A percentile compares a stretch with the other conserved stretches of the same genome.
These are phyloP conservation scores for Drosophila quinaria DNA, from an alignment of 2,888 invertebrate species.

Conservation along the genomic window DNA sequence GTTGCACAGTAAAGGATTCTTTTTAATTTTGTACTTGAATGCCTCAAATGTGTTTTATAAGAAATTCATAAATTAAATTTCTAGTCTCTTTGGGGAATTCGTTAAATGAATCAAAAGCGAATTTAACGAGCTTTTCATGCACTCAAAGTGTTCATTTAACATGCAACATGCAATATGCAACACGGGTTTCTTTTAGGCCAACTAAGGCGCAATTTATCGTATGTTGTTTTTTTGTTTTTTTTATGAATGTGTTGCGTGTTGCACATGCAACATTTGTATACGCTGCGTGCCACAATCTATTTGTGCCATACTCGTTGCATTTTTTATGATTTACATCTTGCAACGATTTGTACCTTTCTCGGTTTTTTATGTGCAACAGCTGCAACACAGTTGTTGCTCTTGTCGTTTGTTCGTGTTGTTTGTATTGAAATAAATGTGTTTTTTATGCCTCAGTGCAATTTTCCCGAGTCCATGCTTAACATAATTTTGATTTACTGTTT, in stretches of 20 bases:
- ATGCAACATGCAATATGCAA: slow-evolving; percentile 6
- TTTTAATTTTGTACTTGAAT: neutral
- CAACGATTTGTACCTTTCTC: neutral
- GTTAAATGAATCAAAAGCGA: neutral
- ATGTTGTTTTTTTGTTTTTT: neutral
- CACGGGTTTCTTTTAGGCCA: neutral
- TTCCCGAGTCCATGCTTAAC: slow-evolving; percentile 6
- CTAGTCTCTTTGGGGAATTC: neutral
- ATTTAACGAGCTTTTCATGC: slow-evolving; percentile 3
- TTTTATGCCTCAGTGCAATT: slow-evolving; percentile 32
- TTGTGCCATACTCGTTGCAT: slow-evolving; percentile 11
- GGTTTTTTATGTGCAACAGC: slow-evolving; percentile 11
- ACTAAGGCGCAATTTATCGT: neutral
- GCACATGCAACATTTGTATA: slow-evolving; percentile 1
- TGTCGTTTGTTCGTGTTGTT: neutral
- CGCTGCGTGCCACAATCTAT: slow-evolving; percentile 16
- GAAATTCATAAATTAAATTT: neutral
- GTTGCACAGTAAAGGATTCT: neutral
- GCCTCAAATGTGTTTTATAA: neutral
- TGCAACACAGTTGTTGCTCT: slow-evolving; percentile 2
- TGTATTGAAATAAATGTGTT: slow-evolving; percentile 32
- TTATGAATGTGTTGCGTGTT: slow-evolving; percentile 2
- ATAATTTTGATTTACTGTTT: slow-evolving; percentile 26
- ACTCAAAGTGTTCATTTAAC: slow-evolving; percentile 5
- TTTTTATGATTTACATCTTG: slow-evolving; percentile 16